Percentiles rank a stretch among this genome's conserved stretches.
Conservation (phyloP, 2,113 vertebrate genomes). For the Xiphorhynchus elegans region DNA sequence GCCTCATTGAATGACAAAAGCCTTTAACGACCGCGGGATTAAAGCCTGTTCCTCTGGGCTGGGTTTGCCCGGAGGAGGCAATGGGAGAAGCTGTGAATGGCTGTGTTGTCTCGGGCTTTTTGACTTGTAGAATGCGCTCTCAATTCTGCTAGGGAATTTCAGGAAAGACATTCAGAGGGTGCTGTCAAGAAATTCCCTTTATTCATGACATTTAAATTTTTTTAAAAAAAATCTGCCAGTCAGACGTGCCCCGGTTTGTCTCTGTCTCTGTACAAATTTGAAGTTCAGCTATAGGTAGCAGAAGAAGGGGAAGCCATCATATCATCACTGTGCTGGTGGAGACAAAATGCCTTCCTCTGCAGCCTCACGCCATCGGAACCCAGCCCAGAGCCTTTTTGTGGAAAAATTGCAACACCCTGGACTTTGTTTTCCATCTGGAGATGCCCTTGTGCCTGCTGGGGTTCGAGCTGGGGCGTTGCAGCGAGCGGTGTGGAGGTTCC, state of each 20-base stretch:
- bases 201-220: not conserved
- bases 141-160: not conserved
- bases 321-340: not conserved
- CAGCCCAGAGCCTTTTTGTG: not conserved
- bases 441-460: not conserved
- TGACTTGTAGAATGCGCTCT: not conserved
- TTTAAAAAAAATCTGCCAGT: not conserved
- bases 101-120: not conserved
- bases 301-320: not conserved
- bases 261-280: not conserved
- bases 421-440: not conserved
- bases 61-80: not conserved
- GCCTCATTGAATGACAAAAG: not conserved
- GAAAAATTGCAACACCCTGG: not conserved
- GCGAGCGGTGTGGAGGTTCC: not conserved
- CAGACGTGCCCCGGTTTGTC: not conserved
- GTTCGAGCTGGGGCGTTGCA: not conserved
- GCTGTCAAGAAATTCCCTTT: not conserved
- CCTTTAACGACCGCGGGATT: not conserved
- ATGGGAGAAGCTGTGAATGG: not conserved
- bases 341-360: not conserved
- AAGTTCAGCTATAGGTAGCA: not conserved
- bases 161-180: not conserved
- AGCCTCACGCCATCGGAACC: not conserved
- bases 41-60: not conserved